phyloP scores from a whole-genome alignment of 37 sponge, comb jelly and placozoan species.

The Haliclona indistincta region DNA sequence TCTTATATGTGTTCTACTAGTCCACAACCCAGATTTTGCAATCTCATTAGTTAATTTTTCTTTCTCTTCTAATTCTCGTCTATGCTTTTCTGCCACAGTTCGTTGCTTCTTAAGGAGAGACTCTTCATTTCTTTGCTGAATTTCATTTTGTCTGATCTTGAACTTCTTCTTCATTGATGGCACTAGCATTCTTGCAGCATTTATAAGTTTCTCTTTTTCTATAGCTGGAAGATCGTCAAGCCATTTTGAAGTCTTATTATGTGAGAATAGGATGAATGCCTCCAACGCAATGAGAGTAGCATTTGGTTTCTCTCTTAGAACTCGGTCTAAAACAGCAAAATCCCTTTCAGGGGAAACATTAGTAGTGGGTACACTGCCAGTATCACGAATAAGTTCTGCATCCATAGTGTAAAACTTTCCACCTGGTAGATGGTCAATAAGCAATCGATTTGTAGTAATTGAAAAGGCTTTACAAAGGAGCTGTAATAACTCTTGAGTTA shows the following conservation, averaged over 20 bases:
- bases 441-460: slow-evolving; percentile 26
- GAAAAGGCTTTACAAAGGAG: slow-evolving; percentile 31
- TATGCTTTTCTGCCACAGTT: slow-evolving; percentile 1
- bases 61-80: slow-evolving; percentile 12
- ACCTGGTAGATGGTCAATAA: slow-evolving; percentile 41
- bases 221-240: neutral
- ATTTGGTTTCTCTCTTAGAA: slow-evolving; percentile 41
- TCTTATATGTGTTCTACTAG: neutral
- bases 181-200: slow-evolving; percentile 21
- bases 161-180: slow-evolving; percentile 24
- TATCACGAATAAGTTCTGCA: neutral
- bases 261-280: too few species aligned
- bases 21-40: slow-evolving; percentile 23
- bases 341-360: slow-evolving; percentile 48
- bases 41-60: slow-evolving; percentile 23
- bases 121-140: slow-evolving; percentile 1
- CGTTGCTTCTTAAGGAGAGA: neutral
- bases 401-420: slow-evolving; percentile 17
- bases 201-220: slow-evolving; percentile 15
- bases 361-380: slow-evolving; percentile 37
- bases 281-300: slow-evolving; percentile 25
- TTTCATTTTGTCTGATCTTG: slow-evolving; percentile 10
- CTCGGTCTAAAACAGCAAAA: slow-evolving; percentile 27
- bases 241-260: slow-evolving; percentile 29
- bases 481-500: slow-evolving; percentile 23